Percentiles rank a stretch among this genome's conserved stretches.
Evolutionary conservation across 2,888 invertebrate species (phyloP).

Genomic region (Nomada flava): DNA sequence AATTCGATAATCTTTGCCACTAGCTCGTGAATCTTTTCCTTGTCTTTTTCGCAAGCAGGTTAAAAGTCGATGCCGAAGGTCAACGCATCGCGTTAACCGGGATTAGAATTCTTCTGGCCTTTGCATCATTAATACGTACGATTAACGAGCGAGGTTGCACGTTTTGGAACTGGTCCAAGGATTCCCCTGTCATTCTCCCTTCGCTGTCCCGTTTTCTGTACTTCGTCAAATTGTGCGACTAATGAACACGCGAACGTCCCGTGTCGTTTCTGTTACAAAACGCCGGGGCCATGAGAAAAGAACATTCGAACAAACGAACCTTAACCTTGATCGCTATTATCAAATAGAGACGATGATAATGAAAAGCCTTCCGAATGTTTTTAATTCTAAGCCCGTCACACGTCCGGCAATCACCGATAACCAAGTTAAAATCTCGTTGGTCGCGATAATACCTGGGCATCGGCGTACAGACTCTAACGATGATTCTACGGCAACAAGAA

Average conservation of each 20-base stretch:
- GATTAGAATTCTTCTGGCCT: constrained; percentile 31
- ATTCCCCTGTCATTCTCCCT: constrained; percentile 31
- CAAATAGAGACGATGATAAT: neutral
- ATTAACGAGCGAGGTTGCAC: constrained; percentile 45
- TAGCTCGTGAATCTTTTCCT: neutral
- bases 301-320: neutral
- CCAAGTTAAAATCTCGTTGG: neutral
- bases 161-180: constrained; percentile 65
- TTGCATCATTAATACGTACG: constrained; percentile 55
- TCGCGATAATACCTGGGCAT: neutral
- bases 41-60: neutral
- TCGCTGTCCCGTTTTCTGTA: constrained; percentile 37
- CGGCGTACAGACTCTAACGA: neutral
- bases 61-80: constrained; percentile 51
- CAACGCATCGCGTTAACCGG: constrained; percentile 38
- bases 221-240: constrained; percentile 48
- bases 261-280: neutral
- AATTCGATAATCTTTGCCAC: neutral
- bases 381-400: no score
- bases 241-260: constrained; percentile 54
- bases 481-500: neutral
- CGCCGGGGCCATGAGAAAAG: neutral
- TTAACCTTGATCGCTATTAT: constrained; percentile 1
- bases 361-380: no score
- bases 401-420: neutral